Evolutionary conservation across 2,797 vertebrate genomes (phyloP).

Genomic region (Diplodus sargus): DNA sequence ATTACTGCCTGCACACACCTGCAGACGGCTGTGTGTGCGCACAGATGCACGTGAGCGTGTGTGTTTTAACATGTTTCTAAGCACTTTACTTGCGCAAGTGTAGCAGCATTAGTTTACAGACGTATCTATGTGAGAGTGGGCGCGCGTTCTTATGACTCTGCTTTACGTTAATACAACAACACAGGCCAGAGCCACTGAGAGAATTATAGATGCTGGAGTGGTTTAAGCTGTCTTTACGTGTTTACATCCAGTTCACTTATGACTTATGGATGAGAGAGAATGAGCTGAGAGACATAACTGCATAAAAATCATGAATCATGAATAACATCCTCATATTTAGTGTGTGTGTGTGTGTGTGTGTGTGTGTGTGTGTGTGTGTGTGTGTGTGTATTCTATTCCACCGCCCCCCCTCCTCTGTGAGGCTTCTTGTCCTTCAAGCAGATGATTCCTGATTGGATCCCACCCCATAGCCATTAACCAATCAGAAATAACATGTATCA

Average conservation of each 20-base stretch:
- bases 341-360: background rate
- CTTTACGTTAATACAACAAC: conserved; percentile 26
- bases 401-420: background rate
- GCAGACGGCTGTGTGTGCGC: conserved; percentile 27
- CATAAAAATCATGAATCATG: conserved; percentile 20
- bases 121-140: conserved; percentile 4
- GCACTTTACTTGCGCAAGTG: conserved; percentile 1
- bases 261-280: conserved; percentile 50
- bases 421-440: conserved; percentile 25
- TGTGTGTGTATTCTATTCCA: background rate
- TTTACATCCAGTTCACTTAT: conserved; percentile 43
- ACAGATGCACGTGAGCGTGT: background rate
- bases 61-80: conserved; percentile 13
- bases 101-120: conserved; percentile 10
- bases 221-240: conserved; percentile 34
- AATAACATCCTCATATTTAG: conserved; percentile 7
- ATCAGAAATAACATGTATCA: conserved; percentile 53
- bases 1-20: conserved; percentile 61
- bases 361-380: too few relatives aligned
- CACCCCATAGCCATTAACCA: conserved; percentile 41
- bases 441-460: conserved; percentile 48
- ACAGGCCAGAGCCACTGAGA: background rate
- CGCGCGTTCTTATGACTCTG: background rate
- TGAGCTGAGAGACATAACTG: conserved; percentile 34
- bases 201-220: conserved; percentile 16